These are phyloP conservation scores for Sardina pilchardus DNA, from an alignment of 2,113 vertebrate species.

Conservation along the genomic window DNA sequence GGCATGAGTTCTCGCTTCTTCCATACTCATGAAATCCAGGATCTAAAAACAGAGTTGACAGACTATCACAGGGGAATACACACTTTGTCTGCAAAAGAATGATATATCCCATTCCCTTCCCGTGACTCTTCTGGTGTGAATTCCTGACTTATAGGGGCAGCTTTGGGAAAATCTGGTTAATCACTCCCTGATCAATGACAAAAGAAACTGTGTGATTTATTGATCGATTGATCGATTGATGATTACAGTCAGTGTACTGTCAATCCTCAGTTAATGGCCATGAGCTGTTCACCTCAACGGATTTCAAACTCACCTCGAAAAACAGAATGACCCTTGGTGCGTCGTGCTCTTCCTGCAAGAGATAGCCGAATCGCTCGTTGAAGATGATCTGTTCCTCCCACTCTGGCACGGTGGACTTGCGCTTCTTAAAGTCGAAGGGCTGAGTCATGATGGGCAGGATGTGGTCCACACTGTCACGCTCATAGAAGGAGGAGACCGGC, in stretches of 20 bases:
- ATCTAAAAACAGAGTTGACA: constrained; percentile 70
- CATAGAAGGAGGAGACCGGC: constrained; percentile 82
- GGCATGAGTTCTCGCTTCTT: constrained; percentile 76
- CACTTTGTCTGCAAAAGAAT: not conserved
- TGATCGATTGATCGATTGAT: not conserved
- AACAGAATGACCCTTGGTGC: constrained; percentile 83
- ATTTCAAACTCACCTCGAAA: constrained; percentile 82
- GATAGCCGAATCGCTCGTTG: constrained; percentile 87
- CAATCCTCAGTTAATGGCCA: not conserved
- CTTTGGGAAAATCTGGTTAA: not conserved
- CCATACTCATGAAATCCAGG: constrained; percentile 85
- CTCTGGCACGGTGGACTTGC: constrained; percentile 85
- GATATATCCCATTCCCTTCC: not conserved
- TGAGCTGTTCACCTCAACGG: not conserved
- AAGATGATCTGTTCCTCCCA: constrained; percentile 97
- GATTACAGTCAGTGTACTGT: not conserved
- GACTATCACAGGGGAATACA: not conserved
- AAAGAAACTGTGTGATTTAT: not conserved
- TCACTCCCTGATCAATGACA: not conserved
- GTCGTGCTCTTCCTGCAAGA: constrained; percentile 76
- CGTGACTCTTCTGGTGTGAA: not conserved
- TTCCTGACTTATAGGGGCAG: not conserved
- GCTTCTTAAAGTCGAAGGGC: constrained; percentile 87
- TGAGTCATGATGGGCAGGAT: constrained; percentile 90
- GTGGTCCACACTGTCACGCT: constrained; percentile 80